These are phyloP conservation scores for Echinometra lucunter DNA, from an alignment of 53 echinoderm and acorn worm genomes.

Conservation along the genomic window DNA sequence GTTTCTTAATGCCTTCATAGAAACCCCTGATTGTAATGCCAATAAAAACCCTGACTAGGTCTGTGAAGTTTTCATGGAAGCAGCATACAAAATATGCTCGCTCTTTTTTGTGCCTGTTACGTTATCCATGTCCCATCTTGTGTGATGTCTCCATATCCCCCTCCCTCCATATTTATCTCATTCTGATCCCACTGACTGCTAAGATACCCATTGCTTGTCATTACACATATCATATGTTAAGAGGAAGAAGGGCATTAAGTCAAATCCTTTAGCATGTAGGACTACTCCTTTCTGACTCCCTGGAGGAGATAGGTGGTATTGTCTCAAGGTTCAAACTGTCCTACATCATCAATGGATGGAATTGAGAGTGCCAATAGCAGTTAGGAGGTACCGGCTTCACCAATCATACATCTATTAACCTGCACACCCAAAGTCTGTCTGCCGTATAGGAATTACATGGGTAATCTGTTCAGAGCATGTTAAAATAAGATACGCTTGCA, in stretches of 20 bases:
- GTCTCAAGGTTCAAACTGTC: neutral
- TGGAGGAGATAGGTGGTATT: neutral
- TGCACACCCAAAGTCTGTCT: neutral
- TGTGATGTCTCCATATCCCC: neutral
- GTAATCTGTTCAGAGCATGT: neutral
- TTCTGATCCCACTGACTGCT: neutral
- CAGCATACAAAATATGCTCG: neutral
- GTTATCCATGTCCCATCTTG: neutral
- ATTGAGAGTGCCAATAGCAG: constrained; percentile 13
- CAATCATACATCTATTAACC: neutral
- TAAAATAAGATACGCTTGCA: neutral
- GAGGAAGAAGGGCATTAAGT: neutral
- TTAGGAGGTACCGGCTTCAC: constrained; percentile 22
- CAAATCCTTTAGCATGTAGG: neutral
- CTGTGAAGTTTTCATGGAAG: neutral
- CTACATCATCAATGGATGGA: neutral
- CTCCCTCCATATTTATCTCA: too few relatives aligned
- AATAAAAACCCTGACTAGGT: neutral
- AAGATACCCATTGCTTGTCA: neutral
- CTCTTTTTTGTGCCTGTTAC: neutral
- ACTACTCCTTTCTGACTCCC: neutral
- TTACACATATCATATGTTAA: neutral
- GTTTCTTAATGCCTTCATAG: too few relatives aligned
- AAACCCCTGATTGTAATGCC: neutral
- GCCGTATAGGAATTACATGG: neutral